Evolutionary conservation across 2,113 vertebrate genomes (phyloP).

Genomic region (Ciconia stormi): DNA sequence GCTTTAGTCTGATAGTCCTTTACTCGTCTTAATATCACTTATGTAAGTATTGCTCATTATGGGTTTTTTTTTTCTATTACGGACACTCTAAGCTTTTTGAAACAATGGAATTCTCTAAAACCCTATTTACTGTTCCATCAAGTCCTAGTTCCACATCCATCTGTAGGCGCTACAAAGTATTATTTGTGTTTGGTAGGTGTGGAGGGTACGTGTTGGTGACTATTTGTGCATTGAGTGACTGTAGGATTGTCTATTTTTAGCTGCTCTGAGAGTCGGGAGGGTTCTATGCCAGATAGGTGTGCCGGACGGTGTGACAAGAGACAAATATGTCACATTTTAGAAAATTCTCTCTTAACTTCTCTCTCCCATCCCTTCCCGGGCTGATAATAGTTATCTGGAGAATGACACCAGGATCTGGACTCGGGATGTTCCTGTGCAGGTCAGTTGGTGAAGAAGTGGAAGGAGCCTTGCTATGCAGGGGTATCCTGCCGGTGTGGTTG

Average conservation of each 20-base stretch:
- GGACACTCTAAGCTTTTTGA: background rate
- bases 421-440: background rate
- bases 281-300: background rate
- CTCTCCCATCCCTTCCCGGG: background rate
- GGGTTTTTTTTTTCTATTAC: background rate
- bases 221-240: background rate
- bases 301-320: background rate
- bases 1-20: background rate
- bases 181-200: background rate
- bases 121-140: background rate
- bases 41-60: background rate
- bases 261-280: background rate
- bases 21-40: background rate
- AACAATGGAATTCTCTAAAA: background rate
- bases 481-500: background rate
- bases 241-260: background rate
- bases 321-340: background rate
- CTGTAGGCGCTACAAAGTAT: background rate
- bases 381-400: background rate
- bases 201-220: background rate
- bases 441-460: background rate
- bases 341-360: background rate
- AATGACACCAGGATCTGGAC: background rate
- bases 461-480: background rate
- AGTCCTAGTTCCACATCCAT: background rate